Percentiles rank a stretch among this genome's conserved stretches.
phyloP scores from a whole-genome alignment of 2,888 invertebrate genomes.

The Creontiades dilutus region DNA sequence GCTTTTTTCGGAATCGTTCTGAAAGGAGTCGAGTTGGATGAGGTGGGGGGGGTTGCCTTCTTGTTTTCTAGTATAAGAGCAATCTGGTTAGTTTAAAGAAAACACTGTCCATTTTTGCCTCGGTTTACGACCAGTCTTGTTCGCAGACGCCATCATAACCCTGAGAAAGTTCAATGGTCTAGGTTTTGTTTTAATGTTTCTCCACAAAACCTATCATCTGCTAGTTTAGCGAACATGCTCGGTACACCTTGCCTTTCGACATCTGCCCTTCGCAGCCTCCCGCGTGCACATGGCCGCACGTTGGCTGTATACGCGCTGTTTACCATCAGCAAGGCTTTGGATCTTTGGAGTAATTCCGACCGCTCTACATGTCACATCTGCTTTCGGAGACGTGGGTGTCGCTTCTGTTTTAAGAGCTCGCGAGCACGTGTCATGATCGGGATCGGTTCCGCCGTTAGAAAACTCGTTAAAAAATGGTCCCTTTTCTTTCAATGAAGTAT shows the following conservation, averaged over 20 bases:
- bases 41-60: too few species aligned
- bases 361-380: constrained; percentile 54
- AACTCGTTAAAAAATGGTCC: neutral
- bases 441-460: neutral
- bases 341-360: constrained; percentile 45
- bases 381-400: constrained; percentile 38
- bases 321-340: constrained; percentile 44
- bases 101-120: neutral
- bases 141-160: constrained; percentile 41
- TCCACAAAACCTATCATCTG: constrained; percentile 52
- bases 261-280: constrained; percentile 57
- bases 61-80: too few species aligned
- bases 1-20: too few species aligned
- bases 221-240: constrained; percentile 58
- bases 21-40: too few species aligned
- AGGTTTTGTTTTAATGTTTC: constrained; percentile 53
- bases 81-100: neutral
- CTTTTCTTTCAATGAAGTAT: neutral
- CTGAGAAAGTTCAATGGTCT: neutral
- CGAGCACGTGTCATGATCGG: neutral
- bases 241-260: constrained; percentile 35
- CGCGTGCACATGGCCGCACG: constrained; percentile 50
- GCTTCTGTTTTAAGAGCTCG: constrained; percentile 9
- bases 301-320: constrained; percentile 30
- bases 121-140: neutral